These are phyloP conservation scores for Hylia prasina DNA, from an alignment of 2,113 vertebrate genomes.

Conservation along the genomic window DNA sequence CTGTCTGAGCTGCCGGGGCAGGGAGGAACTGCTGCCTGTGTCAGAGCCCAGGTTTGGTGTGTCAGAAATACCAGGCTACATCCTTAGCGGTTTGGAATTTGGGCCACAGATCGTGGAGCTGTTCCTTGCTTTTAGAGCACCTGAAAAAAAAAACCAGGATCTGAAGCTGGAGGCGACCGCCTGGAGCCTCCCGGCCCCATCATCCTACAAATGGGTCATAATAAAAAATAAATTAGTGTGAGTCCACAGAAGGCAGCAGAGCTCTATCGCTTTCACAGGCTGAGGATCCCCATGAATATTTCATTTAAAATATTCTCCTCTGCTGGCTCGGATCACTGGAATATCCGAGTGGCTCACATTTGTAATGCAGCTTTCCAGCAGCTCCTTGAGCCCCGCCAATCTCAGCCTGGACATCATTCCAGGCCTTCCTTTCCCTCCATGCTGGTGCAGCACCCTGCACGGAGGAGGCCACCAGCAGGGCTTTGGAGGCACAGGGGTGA, in stretches of 20 bases:
- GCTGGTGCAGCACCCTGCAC: background rate
- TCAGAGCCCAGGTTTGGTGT: background rate
- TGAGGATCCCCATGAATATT: constrained; percentile 30
- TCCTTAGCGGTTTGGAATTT: constrained; percentile 43
- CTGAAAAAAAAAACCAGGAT: background rate
- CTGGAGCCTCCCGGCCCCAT: background rate
- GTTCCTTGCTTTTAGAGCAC: constrained; percentile 1
- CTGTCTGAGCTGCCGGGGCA: background rate
- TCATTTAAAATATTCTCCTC: constrained; percentile 11
- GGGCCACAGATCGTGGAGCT: background rate
- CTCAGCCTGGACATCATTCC: background rate
- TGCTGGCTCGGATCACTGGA: background rate
- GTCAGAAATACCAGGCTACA: constrained; percentile 31
- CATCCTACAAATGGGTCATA: constrained; percentile 34
- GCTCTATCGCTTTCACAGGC: background rate
- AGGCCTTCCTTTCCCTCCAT: background rate
- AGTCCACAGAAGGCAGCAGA: constrained; percentile 37
- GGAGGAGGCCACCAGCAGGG: fast-evolving
- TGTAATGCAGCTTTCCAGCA: background rate
- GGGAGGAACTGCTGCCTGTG: background rate
- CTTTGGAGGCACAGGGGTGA: fast-evolving
- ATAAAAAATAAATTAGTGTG: constrained; percentile 46
- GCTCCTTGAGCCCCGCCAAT: background rate
- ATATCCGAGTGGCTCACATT: background rate
- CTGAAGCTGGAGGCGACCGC: constrained; percentile 3